These are phyloP conservation scores for Fistularia tabacaria DNA, from an alignment of 2,797 vertebrate genomes.

Conservation along the genomic window DNA sequence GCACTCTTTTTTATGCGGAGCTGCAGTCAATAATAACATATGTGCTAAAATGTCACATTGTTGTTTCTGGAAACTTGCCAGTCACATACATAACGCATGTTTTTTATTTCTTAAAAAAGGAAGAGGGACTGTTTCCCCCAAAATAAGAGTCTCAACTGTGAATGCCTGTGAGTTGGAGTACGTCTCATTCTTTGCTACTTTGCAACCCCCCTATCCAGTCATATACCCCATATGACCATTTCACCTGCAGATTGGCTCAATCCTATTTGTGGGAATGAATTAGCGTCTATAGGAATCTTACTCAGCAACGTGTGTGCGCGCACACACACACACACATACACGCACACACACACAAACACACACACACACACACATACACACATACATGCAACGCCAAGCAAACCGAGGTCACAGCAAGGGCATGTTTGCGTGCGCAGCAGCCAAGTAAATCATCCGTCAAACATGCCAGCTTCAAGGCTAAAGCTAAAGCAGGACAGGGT, in stretches of 20 bases:
- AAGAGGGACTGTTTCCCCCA: too few species aligned
- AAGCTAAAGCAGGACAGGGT: slow-evolving; percentile 44
- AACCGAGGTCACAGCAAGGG: slow-evolving; percentile 19
- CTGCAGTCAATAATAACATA: background rate
- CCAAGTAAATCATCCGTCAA: slow-evolving; percentile 48
- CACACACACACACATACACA: slow-evolving; percentile 10
- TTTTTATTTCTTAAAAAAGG: too few species aligned
- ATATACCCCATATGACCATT: slow-evolving; percentile 13
- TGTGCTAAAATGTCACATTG: background rate
- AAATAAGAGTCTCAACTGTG: too few species aligned
- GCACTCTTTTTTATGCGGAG: too few species aligned
- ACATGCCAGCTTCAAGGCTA: slow-evolving; percentile 53
- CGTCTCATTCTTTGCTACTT: background rate
- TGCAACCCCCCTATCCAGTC: too few species aligned
- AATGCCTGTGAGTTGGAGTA: too few species aligned
- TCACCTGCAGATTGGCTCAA: slow-evolving; percentile 30
- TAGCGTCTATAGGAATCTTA: slow-evolving; percentile 41
- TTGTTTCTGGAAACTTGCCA: background rate
- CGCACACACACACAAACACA: slow-evolving; percentile 15
- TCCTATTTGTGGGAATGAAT: slow-evolving; percentile 39
- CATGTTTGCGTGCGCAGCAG: slow-evolving; percentile 49
- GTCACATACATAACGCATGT: too few species aligned
- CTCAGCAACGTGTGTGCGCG: slow-evolving; percentile 26
- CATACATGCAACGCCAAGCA: slow-evolving; percentile 10
- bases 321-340: slow-evolving; percentile 6